A percentile compares a stretch with the other conserved stretches of the same genome.
Evolutionary conservation across 2,888 invertebrate genomes (phyloP).

Genomic region (Drosophila peninsularis): DNA sequence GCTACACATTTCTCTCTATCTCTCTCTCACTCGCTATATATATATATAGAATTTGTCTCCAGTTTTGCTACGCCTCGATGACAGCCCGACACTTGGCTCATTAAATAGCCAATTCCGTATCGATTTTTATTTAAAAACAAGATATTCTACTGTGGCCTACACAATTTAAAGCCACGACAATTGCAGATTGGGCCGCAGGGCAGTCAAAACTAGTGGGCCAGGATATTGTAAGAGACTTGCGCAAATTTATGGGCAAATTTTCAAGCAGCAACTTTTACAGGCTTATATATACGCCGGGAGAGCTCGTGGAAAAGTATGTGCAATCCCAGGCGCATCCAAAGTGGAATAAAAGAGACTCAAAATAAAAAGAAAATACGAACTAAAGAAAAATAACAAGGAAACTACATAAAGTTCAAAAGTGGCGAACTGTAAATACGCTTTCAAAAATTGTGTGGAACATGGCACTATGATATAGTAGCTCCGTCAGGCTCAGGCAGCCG

Average conservation of each 20-base stretch:
- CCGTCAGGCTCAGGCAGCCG: not conserved
- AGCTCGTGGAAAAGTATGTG: slow-evolving; percentile 18
- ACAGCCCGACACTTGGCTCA: slow-evolving; percentile 39
- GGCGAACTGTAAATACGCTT: not conserved
- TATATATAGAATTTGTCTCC: slow-evolving; percentile 8
- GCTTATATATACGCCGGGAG: slow-evolving; percentile 8
- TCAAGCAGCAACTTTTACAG: slow-evolving; percentile 33
- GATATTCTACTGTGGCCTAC: slow-evolving; percentile 4
- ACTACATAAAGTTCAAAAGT: not conserved
- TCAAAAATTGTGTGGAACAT: no score
- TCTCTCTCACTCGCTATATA: not conserved
- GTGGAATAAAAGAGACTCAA: slow-evolving; percentile 23
- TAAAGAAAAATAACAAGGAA: slow-evolving; percentile 8
- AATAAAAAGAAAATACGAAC: slow-evolving; percentile 5
- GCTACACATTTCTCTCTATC: not conserved
- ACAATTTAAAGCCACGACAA: slow-evolving; percentile 32
- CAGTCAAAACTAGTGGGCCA: slow-evolving; percentile 8
- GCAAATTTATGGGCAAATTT: slow-evolving; percentile 44
- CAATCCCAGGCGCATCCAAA: slow-evolving; percentile 29
- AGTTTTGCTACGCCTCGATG: slow-evolving; percentile 24
- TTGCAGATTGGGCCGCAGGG: slow-evolving; percentile 26
- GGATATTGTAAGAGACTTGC: slow-evolving; percentile 28
- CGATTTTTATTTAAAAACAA: slow-evolving; percentile 30
- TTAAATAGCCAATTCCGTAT: slow-evolving; percentile 34
- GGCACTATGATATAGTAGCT: no score